These are phyloP conservation scores for Otolemur crassicaudatus DNA, from an alignment of 2,797 vertebrate genomes.

Conservation along the genomic window DNA sequence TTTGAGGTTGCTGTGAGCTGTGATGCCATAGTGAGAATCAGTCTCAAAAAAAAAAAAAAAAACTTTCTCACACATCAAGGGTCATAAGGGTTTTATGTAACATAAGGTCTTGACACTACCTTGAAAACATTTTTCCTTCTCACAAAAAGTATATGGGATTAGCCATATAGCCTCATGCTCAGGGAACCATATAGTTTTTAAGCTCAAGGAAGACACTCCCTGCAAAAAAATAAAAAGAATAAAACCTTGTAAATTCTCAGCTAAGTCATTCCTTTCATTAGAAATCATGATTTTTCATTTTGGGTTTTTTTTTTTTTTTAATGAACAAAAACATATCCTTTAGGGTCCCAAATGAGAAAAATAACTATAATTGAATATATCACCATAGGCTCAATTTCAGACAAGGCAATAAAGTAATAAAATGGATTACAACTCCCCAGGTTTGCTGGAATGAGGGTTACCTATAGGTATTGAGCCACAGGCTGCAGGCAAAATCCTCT, in stretches of 20 bases:
- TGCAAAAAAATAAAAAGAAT: neutral
- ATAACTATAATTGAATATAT: neutral
- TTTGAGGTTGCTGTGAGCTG: too few species aligned
- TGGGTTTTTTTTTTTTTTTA: neutral
- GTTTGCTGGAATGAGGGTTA: neutral
- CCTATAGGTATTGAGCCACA: neutral
- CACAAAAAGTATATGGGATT: neutral
- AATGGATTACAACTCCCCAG: neutral
- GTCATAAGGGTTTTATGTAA: neutral
- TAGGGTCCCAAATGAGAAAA: neutral
- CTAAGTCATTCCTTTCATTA: neutral
- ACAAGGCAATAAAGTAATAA: neutral
- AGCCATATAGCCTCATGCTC: neutral
- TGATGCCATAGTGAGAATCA: too few species aligned
- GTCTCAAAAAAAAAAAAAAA: neutral
- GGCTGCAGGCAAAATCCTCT: neutral
- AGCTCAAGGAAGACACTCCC: neutral
- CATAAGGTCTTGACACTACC: neutral
- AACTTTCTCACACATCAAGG: neutral
- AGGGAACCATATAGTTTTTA: neutral
- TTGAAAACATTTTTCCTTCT: slow-evolving; percentile 30
- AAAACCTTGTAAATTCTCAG: neutral
- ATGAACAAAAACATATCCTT: neutral
- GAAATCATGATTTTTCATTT: neutral
- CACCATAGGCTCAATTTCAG: neutral